Evolutionary conservation across 2,113 vertebrate genomes (phyloP).

Genomic region (Theristicus caerulescens): DNA sequence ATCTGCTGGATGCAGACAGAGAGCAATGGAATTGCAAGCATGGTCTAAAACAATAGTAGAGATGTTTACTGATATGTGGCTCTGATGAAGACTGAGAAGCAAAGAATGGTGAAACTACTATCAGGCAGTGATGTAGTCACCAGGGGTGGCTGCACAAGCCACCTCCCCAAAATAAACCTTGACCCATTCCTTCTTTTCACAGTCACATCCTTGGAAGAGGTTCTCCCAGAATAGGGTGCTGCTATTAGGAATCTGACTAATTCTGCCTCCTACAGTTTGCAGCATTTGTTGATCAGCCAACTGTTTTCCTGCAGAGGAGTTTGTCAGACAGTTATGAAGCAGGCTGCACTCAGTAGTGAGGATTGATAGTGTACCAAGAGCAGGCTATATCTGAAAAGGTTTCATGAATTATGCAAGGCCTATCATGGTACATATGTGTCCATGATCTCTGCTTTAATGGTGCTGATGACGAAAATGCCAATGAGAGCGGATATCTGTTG

Average conservation of each 20-base stretch:
- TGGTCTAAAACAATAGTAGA: background rate
- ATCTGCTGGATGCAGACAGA: background rate
- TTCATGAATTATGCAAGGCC: background rate
- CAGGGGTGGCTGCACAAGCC: background rate
- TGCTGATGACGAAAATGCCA: background rate
- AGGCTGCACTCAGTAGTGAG: rapidly evolving
- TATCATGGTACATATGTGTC: background rate
- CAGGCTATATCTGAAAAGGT: background rate
- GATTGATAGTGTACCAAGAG: background rate
- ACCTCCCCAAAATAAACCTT: background rate
- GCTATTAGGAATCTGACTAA: background rate
- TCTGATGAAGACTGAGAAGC: background rate
- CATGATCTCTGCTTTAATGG: background rate
- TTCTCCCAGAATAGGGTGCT: background rate
- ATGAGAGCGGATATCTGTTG: background rate
- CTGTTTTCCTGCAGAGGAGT: background rate
- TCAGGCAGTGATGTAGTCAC: background rate
- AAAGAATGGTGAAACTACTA: background rate
- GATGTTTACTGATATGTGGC: background rate
- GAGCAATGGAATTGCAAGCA: background rate
- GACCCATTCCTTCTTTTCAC: background rate
- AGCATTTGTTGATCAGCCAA: background rate
- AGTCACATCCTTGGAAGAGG: background rate
- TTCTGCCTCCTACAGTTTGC: background rate
- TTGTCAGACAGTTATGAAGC: background rate